These are phyloP conservation scores for Meteorus cinctellus DNA, from an alignment of 2,888 invertebrate genomes.

Conservation along the genomic window DNA sequence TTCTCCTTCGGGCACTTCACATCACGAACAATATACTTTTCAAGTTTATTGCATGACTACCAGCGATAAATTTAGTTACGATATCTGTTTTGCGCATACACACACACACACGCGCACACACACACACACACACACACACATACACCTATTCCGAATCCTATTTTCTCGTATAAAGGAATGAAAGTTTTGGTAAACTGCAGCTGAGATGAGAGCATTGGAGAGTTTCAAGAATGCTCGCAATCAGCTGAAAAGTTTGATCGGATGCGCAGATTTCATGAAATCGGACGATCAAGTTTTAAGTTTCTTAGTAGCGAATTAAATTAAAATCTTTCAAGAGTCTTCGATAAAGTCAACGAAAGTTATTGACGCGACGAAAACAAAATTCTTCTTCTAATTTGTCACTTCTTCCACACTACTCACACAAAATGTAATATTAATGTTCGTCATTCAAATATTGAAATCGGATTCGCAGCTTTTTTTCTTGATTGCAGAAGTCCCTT, in stretches of 20 bases:
- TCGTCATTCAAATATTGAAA: not conserved
- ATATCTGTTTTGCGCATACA: conserved; percentile 26
- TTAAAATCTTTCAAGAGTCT: conserved; percentile 11
- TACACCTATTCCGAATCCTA: not conserved
- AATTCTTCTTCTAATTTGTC: conserved; percentile 6
- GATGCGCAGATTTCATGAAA: conserved; percentile 24
- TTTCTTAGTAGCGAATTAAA: conserved; percentile 24
- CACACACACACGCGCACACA: not conserved
- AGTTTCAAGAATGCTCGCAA: conserved; percentile 50
- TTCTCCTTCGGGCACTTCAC: not conserved
- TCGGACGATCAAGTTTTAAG: conserved; percentile 31
- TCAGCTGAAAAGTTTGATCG: conserved; percentile 54
- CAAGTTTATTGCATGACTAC: conserved; percentile 20
- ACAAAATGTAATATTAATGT: not conserved
- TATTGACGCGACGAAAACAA: conserved; percentile 23
- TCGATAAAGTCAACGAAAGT: conserved; percentile 14
- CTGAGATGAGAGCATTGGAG: conserved; percentile 5
- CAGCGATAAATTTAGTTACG: not conserved
- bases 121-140: not conserved
- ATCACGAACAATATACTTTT: conserved; percentile 13
- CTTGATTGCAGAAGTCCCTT: conserved; percentile 60
- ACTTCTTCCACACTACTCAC: not conserved
- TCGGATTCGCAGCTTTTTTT: not conserved
- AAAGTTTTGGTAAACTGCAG: conserved; percentile 18
- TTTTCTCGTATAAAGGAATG: not conserved